Conservation (phyloP, 2,888 invertebrate genomes). For the Pinctada fucata region DNA sequence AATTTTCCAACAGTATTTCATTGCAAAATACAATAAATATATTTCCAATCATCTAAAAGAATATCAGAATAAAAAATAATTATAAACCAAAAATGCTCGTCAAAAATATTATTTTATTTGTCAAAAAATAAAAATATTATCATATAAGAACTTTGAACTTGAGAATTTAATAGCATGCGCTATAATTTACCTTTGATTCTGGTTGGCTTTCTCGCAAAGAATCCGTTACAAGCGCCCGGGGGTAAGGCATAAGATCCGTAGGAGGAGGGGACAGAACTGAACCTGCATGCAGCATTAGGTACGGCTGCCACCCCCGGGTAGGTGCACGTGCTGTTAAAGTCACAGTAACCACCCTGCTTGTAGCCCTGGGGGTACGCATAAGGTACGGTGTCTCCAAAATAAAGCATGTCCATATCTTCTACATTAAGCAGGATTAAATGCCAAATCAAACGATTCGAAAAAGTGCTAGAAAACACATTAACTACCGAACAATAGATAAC, state of each 20-base stretch:
- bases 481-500: too few relatives aligned
- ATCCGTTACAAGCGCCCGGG: constrained; percentile 52
- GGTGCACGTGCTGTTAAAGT: constrained; percentile 56
- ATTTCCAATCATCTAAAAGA: too few relatives aligned
- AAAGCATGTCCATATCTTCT: constrained; percentile 58
- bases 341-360: constrained; percentile 56
- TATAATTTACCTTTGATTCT: constrained; percentile 56
- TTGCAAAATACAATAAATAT: too few relatives aligned
- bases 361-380: constrained; percentile 56
- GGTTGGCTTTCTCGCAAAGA: constrained; percentile 58
- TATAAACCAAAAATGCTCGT: too few relatives aligned
- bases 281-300: constrained; percentile 55
- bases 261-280: constrained; percentile 54
- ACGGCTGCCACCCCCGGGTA: constrained; percentile 55
- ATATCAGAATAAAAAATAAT: too few relatives aligned
- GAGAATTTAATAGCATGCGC: background rate
- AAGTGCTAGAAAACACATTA: background rate
- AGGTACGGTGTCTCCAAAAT: constrained; percentile 58
- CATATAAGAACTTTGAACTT: too few relatives aligned
- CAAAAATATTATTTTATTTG: too few relatives aligned
- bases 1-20: too few relatives aligned
- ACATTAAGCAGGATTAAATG: background rate
- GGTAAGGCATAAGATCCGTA: constrained; percentile 59
- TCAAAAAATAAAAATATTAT: too few relatives aligned
- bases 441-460: background rate